Evolutionary conservation across 2,888 invertebrate species (phyloP).

Genomic region (Darwinula stevensoni): DNA sequence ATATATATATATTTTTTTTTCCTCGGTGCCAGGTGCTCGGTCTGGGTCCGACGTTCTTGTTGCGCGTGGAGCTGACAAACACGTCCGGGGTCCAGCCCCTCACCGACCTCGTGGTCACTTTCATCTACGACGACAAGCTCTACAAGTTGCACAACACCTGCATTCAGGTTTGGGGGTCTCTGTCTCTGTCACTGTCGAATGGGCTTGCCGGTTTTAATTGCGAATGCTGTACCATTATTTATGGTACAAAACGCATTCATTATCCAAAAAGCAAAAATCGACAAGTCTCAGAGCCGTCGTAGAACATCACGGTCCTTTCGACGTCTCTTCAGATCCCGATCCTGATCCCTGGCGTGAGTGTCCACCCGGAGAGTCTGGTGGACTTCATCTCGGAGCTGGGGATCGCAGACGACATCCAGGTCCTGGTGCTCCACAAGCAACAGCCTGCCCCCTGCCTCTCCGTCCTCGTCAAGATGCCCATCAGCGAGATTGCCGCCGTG

Average conservation of each 20-base stretch:
- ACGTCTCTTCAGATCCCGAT: background rate
- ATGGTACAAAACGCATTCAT: too few relatives aligned
- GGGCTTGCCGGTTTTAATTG: too few relatives aligned
- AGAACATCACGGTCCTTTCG: too few relatives aligned
- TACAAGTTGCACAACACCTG: background rate
- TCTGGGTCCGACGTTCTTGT: slow-evolving; percentile 50
- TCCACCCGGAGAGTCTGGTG: background rate
- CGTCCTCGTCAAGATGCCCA: slow-evolving; percentile 8
- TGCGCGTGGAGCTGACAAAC: slow-evolving; percentile 49
- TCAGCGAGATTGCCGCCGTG: slow-evolving; percentile 6
- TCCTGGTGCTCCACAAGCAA: background rate
- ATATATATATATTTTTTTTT: too few relatives aligned
- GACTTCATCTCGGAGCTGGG: background rate
- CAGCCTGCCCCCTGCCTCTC: slow-evolving; percentile 6
- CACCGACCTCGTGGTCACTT: background rate
- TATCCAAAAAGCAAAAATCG: too few relatives aligned
- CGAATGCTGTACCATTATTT: too few relatives aligned
- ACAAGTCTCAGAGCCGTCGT: too few relatives aligned
- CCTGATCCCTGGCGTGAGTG: background rate
- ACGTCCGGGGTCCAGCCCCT: slow-evolving; percentile 21
- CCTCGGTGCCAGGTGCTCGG: slow-evolving; percentile 32
- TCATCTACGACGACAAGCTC: background rate
- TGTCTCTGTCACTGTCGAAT: too few relatives aligned
- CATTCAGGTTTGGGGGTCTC: too few relatives aligned
- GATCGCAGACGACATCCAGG: background rate